These are phyloP conservation scores for Chrysolina americana DNA, from an alignment of 2,888 invertebrate genomes.

Conservation along the genomic window DNA sequence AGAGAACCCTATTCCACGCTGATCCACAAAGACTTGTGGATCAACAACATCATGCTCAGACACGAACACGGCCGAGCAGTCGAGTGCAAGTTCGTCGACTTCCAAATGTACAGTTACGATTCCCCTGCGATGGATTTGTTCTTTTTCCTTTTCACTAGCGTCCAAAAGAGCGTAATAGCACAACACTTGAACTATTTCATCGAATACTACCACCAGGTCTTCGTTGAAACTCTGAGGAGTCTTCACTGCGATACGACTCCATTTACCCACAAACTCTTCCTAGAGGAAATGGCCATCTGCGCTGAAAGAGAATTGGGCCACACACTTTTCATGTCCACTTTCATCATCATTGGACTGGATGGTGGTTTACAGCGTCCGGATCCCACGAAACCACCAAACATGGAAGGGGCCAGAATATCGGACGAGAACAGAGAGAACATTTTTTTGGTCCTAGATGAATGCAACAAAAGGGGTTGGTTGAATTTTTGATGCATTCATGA, in stretches of 20 bases:
- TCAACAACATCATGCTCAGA: constrained; percentile 74
- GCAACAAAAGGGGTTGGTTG: constrained; percentile 32
- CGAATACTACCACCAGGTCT: constrained; percentile 31
- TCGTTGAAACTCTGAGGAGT: constrained; percentile 29
- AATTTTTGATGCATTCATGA: constrained; percentile 20
- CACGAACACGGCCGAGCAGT: constrained; percentile 54
- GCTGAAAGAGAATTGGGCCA: constrained; percentile 28
- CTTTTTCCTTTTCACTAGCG: constrained; percentile 57
- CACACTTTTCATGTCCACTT: constrained; percentile 32
- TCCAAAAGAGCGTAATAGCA: constrained; percentile 34
- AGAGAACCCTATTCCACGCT: constrained; percentile 71
- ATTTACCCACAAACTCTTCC: constrained; percentile 33
- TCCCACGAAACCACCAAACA: constrained; percentile 17
- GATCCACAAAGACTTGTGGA: constrained; percentile 74
- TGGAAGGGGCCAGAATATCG: constrained; percentile 10
- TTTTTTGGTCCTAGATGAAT: constrained; percentile 30
- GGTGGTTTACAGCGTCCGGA: background rate
- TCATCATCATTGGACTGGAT: background rate
- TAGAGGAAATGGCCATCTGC: constrained; percentile 33
- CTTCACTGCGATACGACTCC: constrained; percentile 25
- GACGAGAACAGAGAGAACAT: constrained; percentile 19
- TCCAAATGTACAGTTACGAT: constrained; percentile 54
- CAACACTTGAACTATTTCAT: constrained; percentile 29
- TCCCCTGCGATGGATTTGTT: constrained; percentile 54
- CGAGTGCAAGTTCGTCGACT: constrained; percentile 56